Base-by-base conservation (phyloP, 2,888 invertebrate genomes). In the Actias luna region DNA sequence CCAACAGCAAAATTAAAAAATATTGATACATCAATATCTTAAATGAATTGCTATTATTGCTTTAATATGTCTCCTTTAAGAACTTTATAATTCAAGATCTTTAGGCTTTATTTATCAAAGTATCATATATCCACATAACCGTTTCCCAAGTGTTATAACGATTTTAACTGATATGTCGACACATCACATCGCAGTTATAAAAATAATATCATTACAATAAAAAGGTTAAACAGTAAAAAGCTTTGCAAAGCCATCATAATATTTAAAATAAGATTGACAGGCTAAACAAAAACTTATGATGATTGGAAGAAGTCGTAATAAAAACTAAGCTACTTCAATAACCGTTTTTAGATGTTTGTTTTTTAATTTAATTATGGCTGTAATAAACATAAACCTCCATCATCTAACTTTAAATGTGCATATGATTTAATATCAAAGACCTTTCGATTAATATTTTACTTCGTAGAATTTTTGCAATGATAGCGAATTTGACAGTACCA, bases 241-340 rank as follows among this genome's bases (percentile, higher is more conserved):
- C 16, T 29, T 29, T 55, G 10, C 29, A 55, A 16, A 29, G 27
- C 29, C 27, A n/a, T 29, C 55, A 55, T 16, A 55, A 55, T 7
- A 29, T 55, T 29, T 16, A 55, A 55, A 29, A 8, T 29, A n/a
- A 5, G 55, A 55, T 55, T 55, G 55, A 29, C 55, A 55, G 29
- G 5, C 29, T 16, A 29, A n/a, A n/a, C 55, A 55, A 55, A 55
- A 55, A 55, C 55, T 52, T 52, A 29, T n/a, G n/a, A 7, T n/a
- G n/a, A 16, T n/a, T n/a, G 29, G 29, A 29, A 55, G n/a, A 55
- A n/a, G 29, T 14, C n/a, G 14, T 0, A 16, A 29, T n/a, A 55
- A 55, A 55, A 55, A 55, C 29, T 29, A 55, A 29, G 16, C 5
- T 29, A 55, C 16, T 55, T n/a, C 55, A 55, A 55, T 55, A 16